Conservation (phyloP, 2,797 vertebrate genomes). For the Sebastes minor region DNA sequence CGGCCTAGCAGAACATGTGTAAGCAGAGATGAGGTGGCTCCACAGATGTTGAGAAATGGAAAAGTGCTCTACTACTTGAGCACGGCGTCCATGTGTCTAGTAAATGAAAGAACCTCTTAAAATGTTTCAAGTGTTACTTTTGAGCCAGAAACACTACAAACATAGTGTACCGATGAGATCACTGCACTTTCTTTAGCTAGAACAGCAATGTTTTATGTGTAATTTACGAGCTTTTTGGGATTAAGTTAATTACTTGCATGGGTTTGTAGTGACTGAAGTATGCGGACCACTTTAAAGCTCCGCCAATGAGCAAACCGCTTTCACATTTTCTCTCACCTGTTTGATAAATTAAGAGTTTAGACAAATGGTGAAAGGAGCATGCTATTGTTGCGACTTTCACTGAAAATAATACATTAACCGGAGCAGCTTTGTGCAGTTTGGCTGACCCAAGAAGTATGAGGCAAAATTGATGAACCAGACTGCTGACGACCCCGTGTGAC, state of each 20-base stretch:
- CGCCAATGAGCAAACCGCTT: constrained; percentile 6
- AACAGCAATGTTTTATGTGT: constrained; percentile 30
- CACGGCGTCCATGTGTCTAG: background rate
- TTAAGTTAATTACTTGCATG: constrained; percentile 50
- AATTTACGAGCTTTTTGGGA: constrained; percentile 37
- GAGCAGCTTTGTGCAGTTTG: constrained; percentile 57
- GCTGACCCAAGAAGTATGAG: constrained; percentile 29
- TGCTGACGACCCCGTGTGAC: constrained; percentile 61
- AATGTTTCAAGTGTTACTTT: constrained; percentile 6
- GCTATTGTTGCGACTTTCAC: constrained; percentile 58
- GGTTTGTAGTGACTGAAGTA: constrained; percentile 23
- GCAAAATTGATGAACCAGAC: constrained; percentile 75
- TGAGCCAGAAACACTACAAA: constrained; percentile 22
- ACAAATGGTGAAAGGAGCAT: constrained; percentile 41
- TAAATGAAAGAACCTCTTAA: constrained; percentile 18
- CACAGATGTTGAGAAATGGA: constrained; percentile 10
- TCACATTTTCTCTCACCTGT: constrained; percentile 37
- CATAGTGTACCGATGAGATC: constrained; percentile 38
- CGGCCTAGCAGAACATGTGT: background rate
- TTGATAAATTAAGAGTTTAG: constrained; percentile 61
- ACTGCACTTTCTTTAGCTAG: constrained; percentile 41
- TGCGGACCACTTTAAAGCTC: constrained; percentile 32
- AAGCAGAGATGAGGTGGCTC: background rate
- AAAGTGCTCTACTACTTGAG: background rate
- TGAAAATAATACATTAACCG: constrained; percentile 59